phyloP scores from a whole-genome alignment of 2,797 vertebrate species.

The Myoxocephalus aenaeus region DNA sequence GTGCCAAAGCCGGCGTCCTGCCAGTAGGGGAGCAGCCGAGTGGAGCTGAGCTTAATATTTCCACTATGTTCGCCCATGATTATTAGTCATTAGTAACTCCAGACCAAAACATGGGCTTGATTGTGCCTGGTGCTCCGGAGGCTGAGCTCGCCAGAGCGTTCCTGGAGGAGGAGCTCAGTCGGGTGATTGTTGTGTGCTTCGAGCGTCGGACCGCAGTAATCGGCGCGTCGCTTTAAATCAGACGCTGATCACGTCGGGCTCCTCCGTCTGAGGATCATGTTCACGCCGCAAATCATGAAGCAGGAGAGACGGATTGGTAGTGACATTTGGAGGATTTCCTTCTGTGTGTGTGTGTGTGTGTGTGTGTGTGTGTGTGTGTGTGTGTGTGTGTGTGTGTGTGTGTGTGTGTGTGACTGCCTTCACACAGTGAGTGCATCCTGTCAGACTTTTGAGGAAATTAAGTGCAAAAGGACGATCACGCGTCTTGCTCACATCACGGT shows the following conservation, averaged over 20 bases:
- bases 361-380: slow-evolving; percentile 33
- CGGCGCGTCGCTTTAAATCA: slow-evolving; percentile 74
- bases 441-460: slow-evolving; percentile 1
- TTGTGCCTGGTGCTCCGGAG: slow-evolving; percentile 50
- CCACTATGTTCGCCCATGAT: slow-evolving; percentile 66
- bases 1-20: slow-evolving; percentile 26
- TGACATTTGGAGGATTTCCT: slow-evolving; percentile 10
- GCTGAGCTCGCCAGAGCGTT: slow-evolving; percentile 40
- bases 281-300: slow-evolving; percentile 64
- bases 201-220: slow-evolving; percentile 71
- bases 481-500: too few species aligned
- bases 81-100: slow-evolving; percentile 71
- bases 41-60: slow-evolving; percentile 54
- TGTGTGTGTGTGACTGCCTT: slow-evolving; percentile 7
- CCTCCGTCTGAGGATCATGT: slow-evolving; percentile 71
- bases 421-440: neutral
- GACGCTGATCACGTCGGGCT: slow-evolving; percentile 69
- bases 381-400: slow-evolving; percentile 36
- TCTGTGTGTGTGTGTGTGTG: slow-evolving; percentile 11
- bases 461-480: neutral
- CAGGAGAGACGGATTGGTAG: slow-evolving; percentile 33
- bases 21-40: slow-evolving; percentile 10
- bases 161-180: slow-evolving; percentile 69
- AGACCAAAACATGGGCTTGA: slow-evolving; percentile 71
- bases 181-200: slow-evolving; percentile 72